phyloP scores from a whole-genome alignment of 2,113 vertebrate genomes.

The Oryzias celebensis region DNA sequence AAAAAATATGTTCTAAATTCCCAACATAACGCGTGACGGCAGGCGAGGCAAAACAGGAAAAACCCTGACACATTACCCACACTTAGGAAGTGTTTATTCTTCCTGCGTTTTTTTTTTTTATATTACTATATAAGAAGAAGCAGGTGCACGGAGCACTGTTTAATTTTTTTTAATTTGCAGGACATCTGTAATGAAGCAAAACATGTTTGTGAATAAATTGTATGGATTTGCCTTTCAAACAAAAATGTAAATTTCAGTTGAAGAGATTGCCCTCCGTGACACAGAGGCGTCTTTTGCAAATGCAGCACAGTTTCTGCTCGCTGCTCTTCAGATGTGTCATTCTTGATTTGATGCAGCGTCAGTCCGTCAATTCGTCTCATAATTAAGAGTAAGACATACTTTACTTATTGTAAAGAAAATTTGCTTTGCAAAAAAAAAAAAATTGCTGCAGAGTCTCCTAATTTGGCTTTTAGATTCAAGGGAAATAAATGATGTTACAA shows the following conservation, averaged over 20 bases:
- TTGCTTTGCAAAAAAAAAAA: no score
- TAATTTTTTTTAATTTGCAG: neutral
- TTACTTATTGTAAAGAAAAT: no score
- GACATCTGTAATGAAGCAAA: neutral
- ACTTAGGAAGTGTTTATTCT: neutral
- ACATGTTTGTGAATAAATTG: neutral
- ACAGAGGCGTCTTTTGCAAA: neutral
- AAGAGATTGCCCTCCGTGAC: neutral
- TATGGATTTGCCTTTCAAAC: neutral
- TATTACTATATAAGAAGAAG: neutral
- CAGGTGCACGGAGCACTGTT: neutral
- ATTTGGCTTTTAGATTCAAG: no score
- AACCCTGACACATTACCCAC: neutral
- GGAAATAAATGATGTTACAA: no score
- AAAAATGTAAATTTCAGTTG: neutral
- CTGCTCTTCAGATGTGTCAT: constrained; percentile 8
- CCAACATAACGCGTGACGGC: constrained; percentile 1
- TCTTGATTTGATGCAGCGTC: neutral
- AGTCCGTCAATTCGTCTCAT: no score
- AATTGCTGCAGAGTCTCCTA: no score
- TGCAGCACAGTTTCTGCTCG: neutral
- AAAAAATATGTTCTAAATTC: constrained; percentile 35
- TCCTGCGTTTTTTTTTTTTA: neutral
- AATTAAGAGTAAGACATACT: no score
- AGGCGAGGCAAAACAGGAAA: neutral